Conservation (phyloP, 2,113 vertebrate genomes). For the Edolisoma coerulescens region DNA sequence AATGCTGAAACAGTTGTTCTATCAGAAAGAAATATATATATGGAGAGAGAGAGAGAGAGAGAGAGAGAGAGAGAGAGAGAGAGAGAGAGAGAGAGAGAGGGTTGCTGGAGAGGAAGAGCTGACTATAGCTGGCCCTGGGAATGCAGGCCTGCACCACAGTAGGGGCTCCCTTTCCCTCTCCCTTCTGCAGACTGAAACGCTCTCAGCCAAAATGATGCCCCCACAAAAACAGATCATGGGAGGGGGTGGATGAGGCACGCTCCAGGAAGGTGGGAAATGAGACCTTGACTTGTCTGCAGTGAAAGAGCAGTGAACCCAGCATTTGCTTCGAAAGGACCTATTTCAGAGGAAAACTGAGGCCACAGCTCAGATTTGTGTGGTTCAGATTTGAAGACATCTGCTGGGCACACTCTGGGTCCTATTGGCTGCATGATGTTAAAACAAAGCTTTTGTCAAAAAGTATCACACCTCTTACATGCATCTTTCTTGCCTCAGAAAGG, state of each 20-base stretch:
- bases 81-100: no score
- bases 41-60: not conserved
- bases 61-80: not conserved
- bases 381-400: not conserved
- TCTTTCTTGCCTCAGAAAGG: not conserved
- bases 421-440: not conserved
- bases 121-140: fast-evolving
- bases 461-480: not conserved
- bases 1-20: not conserved
- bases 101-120: not conserved
- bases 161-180: not conserved
- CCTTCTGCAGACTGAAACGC: not conserved
- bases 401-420: not conserved
- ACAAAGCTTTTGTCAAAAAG: not conserved
- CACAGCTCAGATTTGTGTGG: not conserved
- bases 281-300: not conserved
- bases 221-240: not conserved
- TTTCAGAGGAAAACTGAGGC: not conserved
- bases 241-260: not conserved
- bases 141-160: fast-evolving
- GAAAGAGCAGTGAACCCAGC: not conserved
- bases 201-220: not conserved
- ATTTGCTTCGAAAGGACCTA: not conserved
- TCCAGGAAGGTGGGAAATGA: not conserved
- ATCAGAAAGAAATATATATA: not conserved